These are phyloP conservation scores for Onchidella celtica DNA, from an alignment of 2,888 invertebrate species.

Conservation along the genomic window DNA sequence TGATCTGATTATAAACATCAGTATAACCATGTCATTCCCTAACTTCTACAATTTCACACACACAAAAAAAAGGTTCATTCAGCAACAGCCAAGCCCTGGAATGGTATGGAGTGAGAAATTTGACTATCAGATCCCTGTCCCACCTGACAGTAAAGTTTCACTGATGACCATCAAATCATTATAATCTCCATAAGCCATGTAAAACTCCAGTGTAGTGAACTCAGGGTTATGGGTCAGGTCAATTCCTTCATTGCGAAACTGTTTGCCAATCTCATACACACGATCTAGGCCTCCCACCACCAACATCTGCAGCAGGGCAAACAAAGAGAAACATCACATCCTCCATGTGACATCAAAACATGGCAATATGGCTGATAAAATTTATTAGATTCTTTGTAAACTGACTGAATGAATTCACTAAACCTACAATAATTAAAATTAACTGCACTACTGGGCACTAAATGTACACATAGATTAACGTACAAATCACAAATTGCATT, in stretches of 20 bases:
- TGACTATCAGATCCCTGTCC: no score
- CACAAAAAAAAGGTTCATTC: no score
- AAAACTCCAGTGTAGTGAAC: constrained; percentile 99
- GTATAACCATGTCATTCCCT: no score
- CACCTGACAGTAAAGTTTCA: constrained; percentile 92
- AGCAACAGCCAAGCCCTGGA: no score
- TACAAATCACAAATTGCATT: no score
- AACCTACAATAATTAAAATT: no score
- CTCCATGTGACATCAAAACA: neutral
- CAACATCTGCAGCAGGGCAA: constrained; percentile 86
- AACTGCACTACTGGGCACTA: no score
- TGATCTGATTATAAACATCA: no score
- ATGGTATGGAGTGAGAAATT: no score
- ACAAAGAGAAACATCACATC: no score
- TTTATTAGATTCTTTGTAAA: neutral
- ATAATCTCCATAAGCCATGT: constrained; percentile 99
- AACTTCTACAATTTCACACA: no score
- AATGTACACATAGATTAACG: no score
- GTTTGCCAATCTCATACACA: constrained; percentile 88
- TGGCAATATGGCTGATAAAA: neutral
- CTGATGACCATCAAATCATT: constrained; percentile 96
- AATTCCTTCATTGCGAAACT: constrained; percentile 99
- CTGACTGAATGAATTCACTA: neutral
- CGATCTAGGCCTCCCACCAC: constrained; percentile 98
- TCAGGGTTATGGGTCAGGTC: constrained; percentile 99